Conservation (phyloP, 2,888 invertebrate genomes). For the Parnassius apollo region DNA sequence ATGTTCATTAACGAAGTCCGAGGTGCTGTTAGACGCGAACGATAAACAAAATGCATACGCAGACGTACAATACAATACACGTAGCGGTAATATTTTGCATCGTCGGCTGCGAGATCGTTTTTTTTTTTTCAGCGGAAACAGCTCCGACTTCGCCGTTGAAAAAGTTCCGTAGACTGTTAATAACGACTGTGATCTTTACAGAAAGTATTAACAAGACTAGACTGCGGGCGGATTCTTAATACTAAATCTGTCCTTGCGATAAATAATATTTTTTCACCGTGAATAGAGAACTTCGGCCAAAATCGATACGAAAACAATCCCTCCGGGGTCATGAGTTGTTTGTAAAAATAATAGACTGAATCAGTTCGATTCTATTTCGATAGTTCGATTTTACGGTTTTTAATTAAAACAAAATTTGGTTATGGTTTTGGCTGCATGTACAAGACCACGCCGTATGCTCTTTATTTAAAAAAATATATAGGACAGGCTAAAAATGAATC, state of each 20-base stretch:
- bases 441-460: too few species aligned
- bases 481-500: too few species aligned
- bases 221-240: background rate
- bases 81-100: conserved; percentile 20
- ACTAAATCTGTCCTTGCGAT: background rate
- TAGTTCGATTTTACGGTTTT: too few species aligned
- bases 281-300: background rate
- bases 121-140: conserved; percentile 15
- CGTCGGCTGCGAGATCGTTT: conserved; percentile 1
- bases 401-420: too few species aligned
- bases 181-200: conserved; percentile 10
- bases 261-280: background rate
- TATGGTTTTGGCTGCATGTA: too few species aligned
- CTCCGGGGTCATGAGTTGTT: too few species aligned
- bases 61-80: conserved; percentile 33
- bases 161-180: conserved; percentile 11
- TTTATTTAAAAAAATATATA: too few species aligned
- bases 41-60: conserved; percentile 47
- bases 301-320: too few species aligned
- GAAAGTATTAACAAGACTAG: background rate
- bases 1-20: conserved; percentile 62
- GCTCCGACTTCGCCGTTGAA: conserved; percentile 25
- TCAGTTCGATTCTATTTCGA: too few species aligned
- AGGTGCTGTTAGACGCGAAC: conserved; percentile 61
- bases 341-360: too few species aligned